A percentile compares a stretch with the other conserved stretches of the same genome.
These are phyloP conservation scores for Erethizon dorsatum DNA, from an alignment of 2,797 vertebrate species.

Conservation along the genomic window DNA sequence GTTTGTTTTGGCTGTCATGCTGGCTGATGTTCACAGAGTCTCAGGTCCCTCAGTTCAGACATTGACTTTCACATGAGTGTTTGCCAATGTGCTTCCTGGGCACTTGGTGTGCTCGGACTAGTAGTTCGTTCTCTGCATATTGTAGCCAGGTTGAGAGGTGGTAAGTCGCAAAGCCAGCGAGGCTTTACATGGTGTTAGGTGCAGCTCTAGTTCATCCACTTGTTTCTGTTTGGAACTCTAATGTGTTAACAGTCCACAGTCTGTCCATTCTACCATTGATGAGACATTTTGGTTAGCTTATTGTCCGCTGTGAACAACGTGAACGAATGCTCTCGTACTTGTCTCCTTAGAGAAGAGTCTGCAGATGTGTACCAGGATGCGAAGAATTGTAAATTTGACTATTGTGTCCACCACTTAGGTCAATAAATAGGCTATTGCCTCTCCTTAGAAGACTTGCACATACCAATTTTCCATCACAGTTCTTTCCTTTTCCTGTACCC, in stretches of 20 bases:
- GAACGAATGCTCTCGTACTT: neutral
- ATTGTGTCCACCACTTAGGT: neutral
- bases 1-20: neutral
- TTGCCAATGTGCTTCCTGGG: neutral
- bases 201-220: neutral
- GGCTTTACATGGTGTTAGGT: neutral
- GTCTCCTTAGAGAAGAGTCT: neutral
- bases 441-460: neutral
- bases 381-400: neutral
- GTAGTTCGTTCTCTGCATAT: neutral
- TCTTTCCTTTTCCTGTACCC: neutral
- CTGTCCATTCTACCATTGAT: neutral
- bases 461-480: neutral
- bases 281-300: neutral
- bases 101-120: neutral
- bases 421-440: neutral
- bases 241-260: neutral
- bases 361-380: neutral
- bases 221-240: neutral
- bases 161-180: neutral
- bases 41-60: neutral
- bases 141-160: neutral
- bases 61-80: neutral
- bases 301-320: neutral
- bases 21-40: neutral